Base-by-base conservation (phyloP, 2,113 vertebrate species). In the Phyllopteryx taeniolatus region DNA sequence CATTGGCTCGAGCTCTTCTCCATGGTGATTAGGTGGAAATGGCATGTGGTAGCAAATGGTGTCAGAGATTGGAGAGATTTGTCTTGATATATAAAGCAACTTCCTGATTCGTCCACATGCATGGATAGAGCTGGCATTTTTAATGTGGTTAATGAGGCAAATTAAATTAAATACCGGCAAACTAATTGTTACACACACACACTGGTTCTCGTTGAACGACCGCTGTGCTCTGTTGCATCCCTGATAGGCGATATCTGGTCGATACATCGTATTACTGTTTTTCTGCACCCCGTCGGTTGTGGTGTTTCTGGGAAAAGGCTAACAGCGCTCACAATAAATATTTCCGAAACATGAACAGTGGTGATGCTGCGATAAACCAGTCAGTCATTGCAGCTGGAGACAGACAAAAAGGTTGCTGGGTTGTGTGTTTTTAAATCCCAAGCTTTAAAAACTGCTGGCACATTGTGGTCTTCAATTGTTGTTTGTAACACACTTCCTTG, bases 131-230 rank as follows among this genome's bases (percentile, higher is more conserved):
- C 2, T n/a, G 5, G 12, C 13, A 31, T 31, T 59, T 59, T 14
- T 59, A 7, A 59, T 64, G 42, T 76, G 11, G 33, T 73, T 46
- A 44, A 49, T 56, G 35, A 22, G 11, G 31, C 14, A 12, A 44
- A 57, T 67, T 17, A 51, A 71, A 70, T 73, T 42, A n/a, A 67
- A 63, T 19, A 44, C 1, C 60, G 17, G 43, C 22, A 14, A 51
- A 33, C 47, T 35, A n/a, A 62, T 47, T 35, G 8, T 56, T n/a
- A 67, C 27, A 67, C 67, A 73, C 67, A 73, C 33, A 0, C 49
- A 39, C 43, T 49, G 62, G 11, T 8, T 64, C 9, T 56, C 13
- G 46, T 31, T 19, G 47, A 54, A 43, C 8, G 27, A 22, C n/a
- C 39, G 22, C 35, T 44, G n/a, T 42, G 27, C 8, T 57, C 56